Evolutionary conservation across 1,140 invertebrate species (phyloP), one percentile per base, ranked within the genome.

Genomic region (Himalopsyche phryganea): DNA sequence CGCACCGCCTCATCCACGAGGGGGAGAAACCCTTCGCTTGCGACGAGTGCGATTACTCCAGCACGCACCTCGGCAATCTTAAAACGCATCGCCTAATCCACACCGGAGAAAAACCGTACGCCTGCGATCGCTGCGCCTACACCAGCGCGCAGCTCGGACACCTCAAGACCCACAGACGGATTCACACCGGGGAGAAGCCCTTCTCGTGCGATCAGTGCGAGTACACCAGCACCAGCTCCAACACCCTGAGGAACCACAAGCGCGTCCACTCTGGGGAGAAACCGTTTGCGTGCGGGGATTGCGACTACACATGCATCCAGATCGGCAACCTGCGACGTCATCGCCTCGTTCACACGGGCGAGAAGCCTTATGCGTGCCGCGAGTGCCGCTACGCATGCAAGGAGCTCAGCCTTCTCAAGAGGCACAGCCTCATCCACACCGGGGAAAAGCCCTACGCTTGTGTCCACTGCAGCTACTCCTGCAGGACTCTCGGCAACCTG

Each of bases 361-460:
- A 51, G 9, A 50, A 40, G 7, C 56, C 56, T 1, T 58, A 40
- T 28, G 40, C 41, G 1, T 58, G 56, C 14, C 23, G 45, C 13
- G 32, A 44, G 9, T 58, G 56, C 35, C 19, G 19, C 5, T 50
- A 41, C 14, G 23, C 40, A 7, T 50, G 47, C 15, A n/a, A 41
- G 15, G 35, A 38, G 18, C 23, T 46, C n/a, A 41, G 35, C 7
- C 18, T 38, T 15, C 41, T 58, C 6, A 50, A 51, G 17, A 36
- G 42, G 17, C 56, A 58, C 33, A 51, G 23, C 17, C 33, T 51
- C 11, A 49, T 41, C 20, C 56, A 58, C 40, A 38, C 49, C 10
- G 49, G 48, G 2, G 48, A 58, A 17, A 58, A 51, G 46, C 48
- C 49, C 5, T 58, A 50, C 20, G 40, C 56, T 5, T 58, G 56